These are phyloP conservation scores for Tyrannus savana DNA, from an alignment of 2,113 vertebrate genomes.

Conservation along the genomic window DNA sequence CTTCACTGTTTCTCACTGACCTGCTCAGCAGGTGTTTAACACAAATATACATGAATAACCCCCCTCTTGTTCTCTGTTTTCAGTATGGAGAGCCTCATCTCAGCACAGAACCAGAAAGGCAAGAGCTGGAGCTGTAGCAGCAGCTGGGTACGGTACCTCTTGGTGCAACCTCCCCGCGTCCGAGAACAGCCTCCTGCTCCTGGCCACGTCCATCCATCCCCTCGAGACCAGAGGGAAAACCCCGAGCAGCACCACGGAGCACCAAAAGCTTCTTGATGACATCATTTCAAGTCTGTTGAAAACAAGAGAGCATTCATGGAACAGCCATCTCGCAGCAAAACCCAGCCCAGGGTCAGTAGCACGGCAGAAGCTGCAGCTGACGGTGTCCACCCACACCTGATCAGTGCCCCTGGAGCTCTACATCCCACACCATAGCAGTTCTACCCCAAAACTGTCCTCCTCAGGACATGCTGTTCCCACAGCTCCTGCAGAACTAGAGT, in stretches of 20 bases:
- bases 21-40: neutral
- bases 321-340: neutral
- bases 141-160: slow-evolving; percentile 74
- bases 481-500: neutral
- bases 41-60: neutral
- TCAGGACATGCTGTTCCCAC: neutral
- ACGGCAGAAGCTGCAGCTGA: neutral
- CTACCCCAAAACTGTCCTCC: neutral
- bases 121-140: neutral
- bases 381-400: rapidly evolving
- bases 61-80: neutral
- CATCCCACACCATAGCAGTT: rapidly evolving
- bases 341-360: neutral
- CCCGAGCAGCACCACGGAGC: slow-evolving; percentile 78
- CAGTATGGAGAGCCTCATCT: neutral
- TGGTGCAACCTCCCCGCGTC: slow-evolving; percentile 46
- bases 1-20: neutral
- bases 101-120: neutral
- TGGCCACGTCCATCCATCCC: slow-evolving; percentile 77
- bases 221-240: slow-evolving; percentile 70
- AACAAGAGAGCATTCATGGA: slow-evolving; percentile 30
- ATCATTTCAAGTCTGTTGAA: slow-evolving; percentile 80
- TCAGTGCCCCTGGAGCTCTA: rapidly evolving
- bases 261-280: slow-evolving; percentile 82
- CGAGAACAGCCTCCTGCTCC: slow-evolving; percentile 28